These are phyloP conservation scores for Cynoglossus semilaevis DNA, from an alignment of 2,113 vertebrate genomes.

Conservation along the genomic window DNA sequence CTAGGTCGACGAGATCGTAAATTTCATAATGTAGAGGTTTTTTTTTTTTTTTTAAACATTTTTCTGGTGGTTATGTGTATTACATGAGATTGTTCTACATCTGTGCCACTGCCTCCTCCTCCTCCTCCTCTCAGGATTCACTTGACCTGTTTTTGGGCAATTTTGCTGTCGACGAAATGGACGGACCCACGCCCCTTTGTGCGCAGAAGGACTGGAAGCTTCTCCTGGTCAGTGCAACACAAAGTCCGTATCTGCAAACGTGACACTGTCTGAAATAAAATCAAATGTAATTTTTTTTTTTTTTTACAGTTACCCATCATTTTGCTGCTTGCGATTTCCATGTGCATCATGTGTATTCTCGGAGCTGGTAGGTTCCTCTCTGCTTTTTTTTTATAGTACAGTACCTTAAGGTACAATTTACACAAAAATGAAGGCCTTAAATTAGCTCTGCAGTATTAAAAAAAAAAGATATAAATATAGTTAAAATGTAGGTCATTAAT, in stretches of 20 bases:
- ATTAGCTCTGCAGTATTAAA: no score
- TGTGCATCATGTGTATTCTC: conserved; percentile 96
- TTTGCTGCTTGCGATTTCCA: conserved; percentile 97
- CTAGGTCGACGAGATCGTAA: no score
- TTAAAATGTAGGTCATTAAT: no score
- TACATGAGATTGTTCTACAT: background rate
- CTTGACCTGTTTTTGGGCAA: conserved; percentile 98
- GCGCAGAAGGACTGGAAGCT: conserved; percentile 95
- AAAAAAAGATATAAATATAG: no score
- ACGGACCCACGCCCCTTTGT: conserved; percentile 84
- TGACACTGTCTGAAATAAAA: background rate
- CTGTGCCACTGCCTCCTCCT: background rate
- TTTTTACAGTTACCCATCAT: conserved; percentile 87
- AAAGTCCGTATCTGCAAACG: background rate
- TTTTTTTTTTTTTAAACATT: no score
- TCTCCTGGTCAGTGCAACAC: conserved; percentile 78
- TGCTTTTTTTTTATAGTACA: no score
- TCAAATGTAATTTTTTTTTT: conserved; percentile 30
- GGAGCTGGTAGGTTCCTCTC: conserved; percentile 87
- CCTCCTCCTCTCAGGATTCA: conserved; percentile 81
- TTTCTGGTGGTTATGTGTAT: no score
- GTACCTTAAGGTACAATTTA: no score
- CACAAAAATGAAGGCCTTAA: no score
- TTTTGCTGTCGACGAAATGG: conserved; percentile 92
- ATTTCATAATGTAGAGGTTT: no score